Evolutionary conservation across 1,140 invertebrate genomes (phyloP).

Genomic region (Sesamia nonagrioides): DNA sequence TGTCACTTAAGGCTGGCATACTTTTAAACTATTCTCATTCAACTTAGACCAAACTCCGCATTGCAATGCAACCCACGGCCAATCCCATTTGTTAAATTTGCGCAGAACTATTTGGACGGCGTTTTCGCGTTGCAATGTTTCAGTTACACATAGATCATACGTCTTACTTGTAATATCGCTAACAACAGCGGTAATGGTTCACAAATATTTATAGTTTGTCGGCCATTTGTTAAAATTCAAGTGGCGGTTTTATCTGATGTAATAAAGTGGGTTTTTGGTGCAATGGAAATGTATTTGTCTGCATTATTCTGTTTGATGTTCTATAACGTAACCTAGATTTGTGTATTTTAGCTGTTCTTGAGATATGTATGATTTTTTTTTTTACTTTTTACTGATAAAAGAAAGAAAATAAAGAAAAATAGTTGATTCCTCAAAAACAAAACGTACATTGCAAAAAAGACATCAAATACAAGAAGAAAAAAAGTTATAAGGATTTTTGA

Average conservation of each 20-base stretch:
- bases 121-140: slow-evolving; percentile 57
- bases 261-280: background rate
- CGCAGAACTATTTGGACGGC: slow-evolving; percentile 76
- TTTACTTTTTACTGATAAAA: too few relatives aligned
- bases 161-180: slow-evolving; percentile 50
- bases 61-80: slow-evolving; percentile 68
- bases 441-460: too few relatives aligned
- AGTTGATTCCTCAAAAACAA: too few relatives aligned
- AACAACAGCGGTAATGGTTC: slow-evolving; percentile 48
- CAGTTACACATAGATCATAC: slow-evolving; percentile 52
- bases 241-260: slow-evolving; percentile 35
- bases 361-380: too few relatives aligned
- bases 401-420: too few relatives aligned
- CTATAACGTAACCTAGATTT: background rate
- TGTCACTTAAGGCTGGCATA: too few relatives aligned
- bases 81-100: slow-evolving; percentile 80
- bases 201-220: slow-evolving; percentile 46
- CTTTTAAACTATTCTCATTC: slow-evolving; percentile 34
- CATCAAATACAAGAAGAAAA: too few relatives aligned
- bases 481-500: too few relatives aligned
- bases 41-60: slow-evolving; percentile 59
- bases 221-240: slow-evolving; percentile 41
- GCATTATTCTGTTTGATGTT: background rate
- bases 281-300: background rate
- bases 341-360: too few relatives aligned